Base-by-base conservation (phyloP, 2,888 invertebrate species). In the Gastracanthus pulcherrimus region DNA sequence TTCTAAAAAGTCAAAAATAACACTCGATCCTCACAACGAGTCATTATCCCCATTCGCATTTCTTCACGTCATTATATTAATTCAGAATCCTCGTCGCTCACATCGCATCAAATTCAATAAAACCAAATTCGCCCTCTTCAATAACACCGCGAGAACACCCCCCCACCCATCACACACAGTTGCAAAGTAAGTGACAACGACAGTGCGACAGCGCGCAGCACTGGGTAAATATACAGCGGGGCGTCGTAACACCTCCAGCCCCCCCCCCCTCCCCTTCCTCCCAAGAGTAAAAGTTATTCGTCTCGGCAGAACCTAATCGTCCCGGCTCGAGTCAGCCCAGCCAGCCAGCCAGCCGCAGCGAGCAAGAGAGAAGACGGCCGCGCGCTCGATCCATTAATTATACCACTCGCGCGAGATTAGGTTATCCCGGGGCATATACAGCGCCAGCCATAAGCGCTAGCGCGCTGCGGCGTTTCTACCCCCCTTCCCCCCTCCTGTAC, bases 341-440 rank as follows among this genome's bases (percentile, higher is more conserved):
- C 55, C 55, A 31, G n/a, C n/a, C n/a, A n/a, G n/a, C 23, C 45
- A 69, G 66, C 38, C 3, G 31, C 29, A 36, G 58, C 11, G 36
- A 6, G 13, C 19, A 36, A 55, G 34, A 23, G 51, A 69, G 69
- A 60, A 79, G 71, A 45, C 3, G 6, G 62, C 31, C 31, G 31
- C 45, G 41, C 76, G 66, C 72, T 72, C 70, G 76, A 77, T 80
- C 80, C 82, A 82, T 82, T 82, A 82, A 82, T 80, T 80, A 82
- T 74, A 77, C 58, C 76, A 79, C 82, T 82, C 80, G 80, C 80
- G 64, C 76, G 69, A 76, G 80, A 80, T 80, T 80, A 80, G 70
- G 80, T 80, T 80, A 82, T 70, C 70, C 75, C 62, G n/a, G 45
- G 23, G 77, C 62, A 82, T 55, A 64, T 69, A 70, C 60, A 16